phyloP scores from a whole-genome alignment of 2,888 invertebrate genomes.

The Carterocephalus palaemon region DNA sequence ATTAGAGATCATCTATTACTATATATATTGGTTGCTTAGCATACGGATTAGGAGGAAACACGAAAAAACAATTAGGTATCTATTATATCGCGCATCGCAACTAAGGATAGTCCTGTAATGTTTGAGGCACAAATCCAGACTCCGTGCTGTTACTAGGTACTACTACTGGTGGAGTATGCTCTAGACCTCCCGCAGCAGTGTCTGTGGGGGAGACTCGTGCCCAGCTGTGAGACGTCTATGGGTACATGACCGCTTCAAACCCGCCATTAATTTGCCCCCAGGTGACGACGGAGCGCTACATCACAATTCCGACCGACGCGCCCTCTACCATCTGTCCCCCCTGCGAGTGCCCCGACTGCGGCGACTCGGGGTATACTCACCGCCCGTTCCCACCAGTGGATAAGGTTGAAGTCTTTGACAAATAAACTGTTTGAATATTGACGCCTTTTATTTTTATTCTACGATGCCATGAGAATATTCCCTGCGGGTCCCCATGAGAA shows the following conservation, averaged over 20 bases:
- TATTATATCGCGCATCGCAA: neutral
- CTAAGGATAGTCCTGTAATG: neutral
- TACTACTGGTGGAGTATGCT: too few species aligned
- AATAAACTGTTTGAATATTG: constrained; percentile 5
- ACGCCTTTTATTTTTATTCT: neutral
- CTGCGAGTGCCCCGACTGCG: constrained; percentile 35
- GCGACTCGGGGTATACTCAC: too few species aligned
- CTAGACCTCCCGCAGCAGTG: too few species aligned
- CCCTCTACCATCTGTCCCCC: constrained; percentile 48
- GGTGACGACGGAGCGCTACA: constrained; percentile 41
- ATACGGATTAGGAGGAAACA: too few species aligned
- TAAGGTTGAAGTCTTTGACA: neutral
- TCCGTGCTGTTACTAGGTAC: too few species aligned
- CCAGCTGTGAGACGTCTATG: too few species aligned
- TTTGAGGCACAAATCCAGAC: neutral
- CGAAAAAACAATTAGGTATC: neutral
- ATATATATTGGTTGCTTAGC: neutral
- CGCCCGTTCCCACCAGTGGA: neutral
- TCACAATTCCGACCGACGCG: constrained; percentile 38
- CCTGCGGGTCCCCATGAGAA: neutral
- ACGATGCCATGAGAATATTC: neutral
- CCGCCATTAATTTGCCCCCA: too few species aligned
- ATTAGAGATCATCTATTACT: neutral
- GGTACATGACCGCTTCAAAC: too few species aligned
- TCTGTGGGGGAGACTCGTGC: too few species aligned